Base-by-base conservation (phyloP, 2,797 vertebrate genomes). In the Sebastolobus alascanus region DNA sequence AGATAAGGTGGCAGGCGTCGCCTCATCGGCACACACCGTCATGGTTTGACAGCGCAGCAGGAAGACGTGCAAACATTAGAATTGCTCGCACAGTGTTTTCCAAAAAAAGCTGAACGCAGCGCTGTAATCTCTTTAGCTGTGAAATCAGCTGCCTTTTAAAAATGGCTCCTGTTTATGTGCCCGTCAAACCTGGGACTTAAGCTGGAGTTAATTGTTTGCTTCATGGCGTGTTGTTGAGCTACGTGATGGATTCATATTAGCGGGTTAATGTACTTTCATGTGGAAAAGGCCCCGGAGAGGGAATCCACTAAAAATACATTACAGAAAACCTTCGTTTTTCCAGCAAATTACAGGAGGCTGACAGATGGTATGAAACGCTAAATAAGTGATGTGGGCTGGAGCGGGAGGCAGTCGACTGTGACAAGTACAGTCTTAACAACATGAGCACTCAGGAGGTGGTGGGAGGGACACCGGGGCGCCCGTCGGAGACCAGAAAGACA, bases 61-160 rank as follows among this genome's bases (percentile, higher is more conserved):
- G 85, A 84, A 83, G 84, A 84, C 37, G 72, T 76, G 84, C 83
- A 63, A 73, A 55, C 86, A 85, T 93, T 91, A 86, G 82, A 86
- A 83, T 46, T 25, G 63, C 85, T 87, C 79, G 16, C 58, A 52
- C 73, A 75, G 79, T 75, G 77, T 73, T 86, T 59, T 20, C 69
- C 66, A 59, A 73, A 89, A 90, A 91, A 88, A 90, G 80, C 88
- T 55, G 81, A 94, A 90, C 70, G 70, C 73, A 88, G 86, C 55
- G 79, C 83, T 92, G 83, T 95, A 95, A 95, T 94, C 93, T 91
- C 87, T 84, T 94, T 95, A 95, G 84, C 88, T 67, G 84, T 95
- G 91, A 94, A 95, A 95, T 93, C 84, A 75, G 88, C 85, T 84
- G 86, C 86, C 69, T 92, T 93, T 91, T 91, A 91, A 94, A 92